A percentile compares a stretch with the other conserved stretches of the same genome.
Evolutionary conservation across 2,797 vertebrate genomes (phyloP).

Genomic region (Notoglanidium macrostoma): DNA sequence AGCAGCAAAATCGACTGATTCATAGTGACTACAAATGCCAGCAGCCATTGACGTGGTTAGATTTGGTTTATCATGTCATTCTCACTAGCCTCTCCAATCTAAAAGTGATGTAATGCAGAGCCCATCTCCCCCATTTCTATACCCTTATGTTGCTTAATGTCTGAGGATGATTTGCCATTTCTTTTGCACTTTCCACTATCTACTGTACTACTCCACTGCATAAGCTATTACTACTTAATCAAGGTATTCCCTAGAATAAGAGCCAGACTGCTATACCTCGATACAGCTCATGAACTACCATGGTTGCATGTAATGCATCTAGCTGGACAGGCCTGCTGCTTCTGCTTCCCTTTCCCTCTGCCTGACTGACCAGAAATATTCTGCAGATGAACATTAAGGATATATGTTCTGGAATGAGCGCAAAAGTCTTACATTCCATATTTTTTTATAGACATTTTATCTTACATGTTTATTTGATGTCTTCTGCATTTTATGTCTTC

Average conservation of each 20-base stretch:
- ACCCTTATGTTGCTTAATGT: background rate
- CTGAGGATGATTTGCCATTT: background rate
- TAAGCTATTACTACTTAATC: background rate
- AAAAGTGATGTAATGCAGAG: background rate
- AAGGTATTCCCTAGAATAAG: background rate
- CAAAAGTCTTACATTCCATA: background rate
- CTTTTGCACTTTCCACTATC: background rate
- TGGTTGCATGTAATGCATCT: background rate
- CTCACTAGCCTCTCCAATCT: background rate
- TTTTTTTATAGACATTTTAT: background rate
- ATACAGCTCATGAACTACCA: background rate
- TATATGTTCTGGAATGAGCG: background rate
- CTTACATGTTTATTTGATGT: background rate
- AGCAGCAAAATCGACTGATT: background rate
- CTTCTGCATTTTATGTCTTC: background rate
- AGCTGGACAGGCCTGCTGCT: background rate
- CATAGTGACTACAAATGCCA: background rate
- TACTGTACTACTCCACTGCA: background rate
- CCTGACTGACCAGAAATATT: conserved; percentile 1
- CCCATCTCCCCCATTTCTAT: too few relatives aligned
- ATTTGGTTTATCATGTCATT: background rate
- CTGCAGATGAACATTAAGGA: background rate
- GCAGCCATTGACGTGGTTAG: background rate
- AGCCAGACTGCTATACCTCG: background rate
- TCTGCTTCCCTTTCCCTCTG: background rate